Base-by-base conservation (phyloP, 2,888 invertebrate genomes). In the Cryptus armator region DNA sequence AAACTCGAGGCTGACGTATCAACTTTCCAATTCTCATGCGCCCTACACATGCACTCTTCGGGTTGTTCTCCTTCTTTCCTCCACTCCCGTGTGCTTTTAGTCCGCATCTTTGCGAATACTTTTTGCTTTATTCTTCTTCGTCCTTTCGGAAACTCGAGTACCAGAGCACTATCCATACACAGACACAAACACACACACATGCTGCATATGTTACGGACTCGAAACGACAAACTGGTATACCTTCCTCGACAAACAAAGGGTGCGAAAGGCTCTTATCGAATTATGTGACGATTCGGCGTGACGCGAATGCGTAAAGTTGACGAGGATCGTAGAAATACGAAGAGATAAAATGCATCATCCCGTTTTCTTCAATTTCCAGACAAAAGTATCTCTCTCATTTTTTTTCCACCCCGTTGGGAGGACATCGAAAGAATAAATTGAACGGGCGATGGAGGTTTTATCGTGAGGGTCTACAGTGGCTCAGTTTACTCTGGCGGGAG, bases 201-300 rank as follows among this genome's bases (percentile, higher is more conserved):
- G 2, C 56, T 19, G 66, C 32, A 24, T 29, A 24, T 19, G 66
- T 56, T 43, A 24, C 68, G 66, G 1, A 19, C 53, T 53, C 53
- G 19, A 10, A 16, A 24, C 19, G 56, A 56, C 14, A 24, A 44
- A 43, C 43, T 14, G 59, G 59, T 44, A 24, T 68, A 16, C 64
- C 66, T 48, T 32, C 10, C 32, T 70, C 51, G 43, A 53, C 64
- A 76, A 82, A 82, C 76, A 75, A 64, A 59, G 72, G 67, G 53
- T 32, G 67, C 56, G 74, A 62, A 37, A 10, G 48, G 32, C 19
- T 48, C 56, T 81, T 75, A 82, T 68, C 66, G 76, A 82, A 81
- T 81, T 81, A 81, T 70, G 53, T 59, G 75, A 75, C 48, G 81
- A 81, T 81, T 81, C 74, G 48, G 53, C 53, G 66, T 48, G 81